These are phyloP conservation scores for Enteromius trimaculatus DNA, from an alignment of 2,797 vertebrate species.

Conservation along the genomic window DNA sequence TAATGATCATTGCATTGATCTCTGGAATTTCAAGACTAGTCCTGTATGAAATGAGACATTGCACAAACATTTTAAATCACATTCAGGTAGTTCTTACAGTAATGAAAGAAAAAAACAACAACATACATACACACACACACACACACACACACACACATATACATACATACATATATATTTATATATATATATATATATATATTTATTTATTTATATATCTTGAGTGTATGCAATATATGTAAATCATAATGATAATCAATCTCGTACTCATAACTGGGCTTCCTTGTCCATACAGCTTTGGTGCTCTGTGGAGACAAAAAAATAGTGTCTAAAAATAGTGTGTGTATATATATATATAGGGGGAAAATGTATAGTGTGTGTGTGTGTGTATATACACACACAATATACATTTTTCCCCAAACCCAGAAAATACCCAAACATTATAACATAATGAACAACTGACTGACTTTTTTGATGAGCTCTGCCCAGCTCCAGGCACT, in stretches of 20 bases:
- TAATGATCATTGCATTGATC: constrained; percentile 84
- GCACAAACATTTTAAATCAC: background rate
- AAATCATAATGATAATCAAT: background rate
- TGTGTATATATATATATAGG: too few species aligned
- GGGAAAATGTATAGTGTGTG: too few species aligned
- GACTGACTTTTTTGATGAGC: constrained; percentile 83
- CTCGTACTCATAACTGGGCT: constrained; percentile 85
- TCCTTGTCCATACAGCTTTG: constrained; percentile 82
- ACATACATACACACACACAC: too few species aligned
- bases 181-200: too few species aligned
- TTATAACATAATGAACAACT: background rate
- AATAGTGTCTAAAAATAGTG: background rate
- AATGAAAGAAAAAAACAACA: background rate
- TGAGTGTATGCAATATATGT: background rate
- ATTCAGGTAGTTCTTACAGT: constrained; percentile 10
- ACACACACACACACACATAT: too few species aligned
- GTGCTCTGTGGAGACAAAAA: constrained; percentile 74
- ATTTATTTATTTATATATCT: too few species aligned
- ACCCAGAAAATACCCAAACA: background rate
- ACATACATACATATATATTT: too few species aligned
- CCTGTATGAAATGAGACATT: constrained; percentile 66
- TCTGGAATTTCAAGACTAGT: constrained; percentile 88
- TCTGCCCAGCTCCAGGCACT: constrained; percentile 89
- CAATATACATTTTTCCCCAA: background rate
- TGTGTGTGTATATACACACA: too few species aligned